phyloP scores from a whole-genome alignment of 2,888 invertebrate genomes.

The Flabesymbios commensalis region DNA sequence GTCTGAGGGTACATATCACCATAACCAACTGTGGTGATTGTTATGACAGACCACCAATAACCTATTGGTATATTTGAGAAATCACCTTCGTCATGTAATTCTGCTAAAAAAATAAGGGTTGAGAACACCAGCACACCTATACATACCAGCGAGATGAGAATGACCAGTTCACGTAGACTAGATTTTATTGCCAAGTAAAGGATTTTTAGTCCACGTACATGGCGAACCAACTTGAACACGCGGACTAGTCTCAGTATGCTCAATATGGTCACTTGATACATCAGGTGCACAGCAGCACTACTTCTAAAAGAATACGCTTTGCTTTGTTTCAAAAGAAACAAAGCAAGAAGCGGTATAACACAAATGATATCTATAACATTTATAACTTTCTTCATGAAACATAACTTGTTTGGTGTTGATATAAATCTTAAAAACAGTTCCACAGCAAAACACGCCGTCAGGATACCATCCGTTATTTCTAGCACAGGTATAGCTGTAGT shows the following conservation, averaged over 20 bases:
- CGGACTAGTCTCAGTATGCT: constrained; percentile 21
- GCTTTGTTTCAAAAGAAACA: neutral
- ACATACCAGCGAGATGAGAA: constrained; percentile 18
- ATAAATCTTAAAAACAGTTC: constrained; percentile 19
- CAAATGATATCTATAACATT: constrained; percentile 26
- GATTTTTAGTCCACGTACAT: constrained; percentile 17
- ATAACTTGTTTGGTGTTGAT: constrained; percentile 11
- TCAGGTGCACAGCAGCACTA: constrained; percentile 8
- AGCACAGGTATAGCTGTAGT: no score
- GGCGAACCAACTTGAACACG: constrained; percentile 17
- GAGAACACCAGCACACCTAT: constrained; percentile 27
- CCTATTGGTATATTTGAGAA: constrained; percentile 20
- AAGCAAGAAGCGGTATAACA: constrained; percentile 16
- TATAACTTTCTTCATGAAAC: constrained; percentile 14
- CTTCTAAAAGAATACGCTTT: neutral
- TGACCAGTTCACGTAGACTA: constrained; percentile 14
- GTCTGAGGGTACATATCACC: constrained; percentile 18
- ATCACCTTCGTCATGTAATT: constrained; percentile 10
- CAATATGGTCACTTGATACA: constrained; percentile 11
- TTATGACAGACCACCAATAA: constrained; percentile 26
- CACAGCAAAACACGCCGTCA: no score
- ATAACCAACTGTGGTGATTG: constrained; percentile 30
- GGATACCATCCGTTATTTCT: no score
- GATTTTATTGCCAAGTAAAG: constrained; percentile 18
- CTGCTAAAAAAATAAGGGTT: constrained; percentile 21